These are phyloP conservation scores for Hestina assimilis DNA, from an alignment of 1,140 invertebrate genomes.

Conservation along the genomic window DNA sequence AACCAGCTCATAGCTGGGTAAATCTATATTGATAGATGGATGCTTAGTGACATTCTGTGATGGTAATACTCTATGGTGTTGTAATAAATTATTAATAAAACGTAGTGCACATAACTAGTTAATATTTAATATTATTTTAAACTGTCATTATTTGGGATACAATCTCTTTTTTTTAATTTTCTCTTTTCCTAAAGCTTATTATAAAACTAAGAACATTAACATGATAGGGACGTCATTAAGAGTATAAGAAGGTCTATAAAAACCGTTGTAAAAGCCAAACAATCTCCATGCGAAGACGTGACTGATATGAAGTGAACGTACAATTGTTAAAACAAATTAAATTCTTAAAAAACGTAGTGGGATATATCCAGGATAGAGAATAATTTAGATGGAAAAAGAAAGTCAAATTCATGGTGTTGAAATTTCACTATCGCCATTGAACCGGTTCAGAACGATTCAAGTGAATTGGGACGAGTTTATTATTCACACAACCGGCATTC, in stretches of 20 bases:
- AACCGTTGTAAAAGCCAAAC: neutral
- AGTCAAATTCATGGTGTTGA: constrained; percentile 14
- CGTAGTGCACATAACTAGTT: too few relatives aligned
- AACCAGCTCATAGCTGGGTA: constrained; percentile 7
- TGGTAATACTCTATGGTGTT: too few relatives aligned
- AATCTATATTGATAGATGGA: constrained; percentile 35
- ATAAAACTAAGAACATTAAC: neutral
- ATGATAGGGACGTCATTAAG: neutral
- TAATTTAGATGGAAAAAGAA: constrained; percentile 9
- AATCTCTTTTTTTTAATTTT: too few relatives aligned
- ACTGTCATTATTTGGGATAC: too few relatives aligned
- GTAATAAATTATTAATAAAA: too few relatives aligned
- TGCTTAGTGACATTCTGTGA: constrained; percentile 44
- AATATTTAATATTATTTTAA: too few relatives aligned
- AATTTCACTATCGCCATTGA: constrained; percentile 45
- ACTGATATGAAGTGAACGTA: neutral
- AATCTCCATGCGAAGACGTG: neutral
- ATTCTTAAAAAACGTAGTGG: neutral
- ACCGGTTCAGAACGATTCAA: constrained; percentile 58
- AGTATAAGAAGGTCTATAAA: neutral
- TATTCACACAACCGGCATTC: constrained; percentile 45
- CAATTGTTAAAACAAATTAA: neutral
- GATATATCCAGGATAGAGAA: neutral
- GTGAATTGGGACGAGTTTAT: constrained; percentile 51
- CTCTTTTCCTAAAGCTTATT: neutral